Percentiles rank a stretch among this genome's conserved stretches.
These are phyloP conservation scores for Ips nitidus DNA, from an alignment of 1,140 invertebrate species.

Conservation along the genomic window DNA sequence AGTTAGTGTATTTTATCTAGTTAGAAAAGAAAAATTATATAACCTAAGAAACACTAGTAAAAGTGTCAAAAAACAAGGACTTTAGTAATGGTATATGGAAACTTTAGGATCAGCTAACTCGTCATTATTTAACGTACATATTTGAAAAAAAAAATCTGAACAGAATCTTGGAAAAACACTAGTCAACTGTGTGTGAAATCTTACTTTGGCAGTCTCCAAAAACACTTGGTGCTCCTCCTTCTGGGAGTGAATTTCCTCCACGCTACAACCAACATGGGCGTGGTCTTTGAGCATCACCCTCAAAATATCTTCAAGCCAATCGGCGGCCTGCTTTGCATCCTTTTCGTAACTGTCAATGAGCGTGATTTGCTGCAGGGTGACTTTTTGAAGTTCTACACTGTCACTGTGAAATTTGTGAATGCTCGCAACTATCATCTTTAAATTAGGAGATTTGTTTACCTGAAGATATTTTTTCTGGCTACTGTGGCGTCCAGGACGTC, in stretches of 20 bases:
- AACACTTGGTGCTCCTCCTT: conserved; percentile 76
- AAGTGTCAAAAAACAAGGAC: too few relatives aligned
- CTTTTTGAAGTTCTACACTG: conserved; percentile 69
- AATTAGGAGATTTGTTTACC: neutral
- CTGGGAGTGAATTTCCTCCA: conserved; percentile 71
- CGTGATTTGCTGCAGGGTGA: conserved; percentile 74
- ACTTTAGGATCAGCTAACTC: too few relatives aligned
- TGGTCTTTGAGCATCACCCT: conserved; percentile 69
- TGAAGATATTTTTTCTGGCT: conserved; percentile 65
- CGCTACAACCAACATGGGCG: conserved; percentile 70
- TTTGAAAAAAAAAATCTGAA: too few relatives aligned
- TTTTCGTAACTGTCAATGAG: conserved; percentile 74
- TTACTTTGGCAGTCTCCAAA: conserved; percentile 73
- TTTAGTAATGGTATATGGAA: too few relatives aligned
- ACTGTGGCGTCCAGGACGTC: conserved; percentile 68
- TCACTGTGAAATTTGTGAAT: conserved; percentile 53
- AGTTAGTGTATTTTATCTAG: too few relatives aligned
- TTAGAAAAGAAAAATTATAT: too few relatives aligned
- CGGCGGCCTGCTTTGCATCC: conserved; percentile 72
- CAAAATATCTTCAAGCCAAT: conserved; percentile 75
- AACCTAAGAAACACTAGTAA: too few relatives aligned
- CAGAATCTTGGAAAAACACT: too few relatives aligned
- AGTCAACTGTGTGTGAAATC: neutral
- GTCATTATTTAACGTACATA: too few relatives aligned
- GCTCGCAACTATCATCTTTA: neutral